phyloP scores from a whole-genome alignment of 2,797 vertebrate species.

The Sebastes variabilis region DNA sequence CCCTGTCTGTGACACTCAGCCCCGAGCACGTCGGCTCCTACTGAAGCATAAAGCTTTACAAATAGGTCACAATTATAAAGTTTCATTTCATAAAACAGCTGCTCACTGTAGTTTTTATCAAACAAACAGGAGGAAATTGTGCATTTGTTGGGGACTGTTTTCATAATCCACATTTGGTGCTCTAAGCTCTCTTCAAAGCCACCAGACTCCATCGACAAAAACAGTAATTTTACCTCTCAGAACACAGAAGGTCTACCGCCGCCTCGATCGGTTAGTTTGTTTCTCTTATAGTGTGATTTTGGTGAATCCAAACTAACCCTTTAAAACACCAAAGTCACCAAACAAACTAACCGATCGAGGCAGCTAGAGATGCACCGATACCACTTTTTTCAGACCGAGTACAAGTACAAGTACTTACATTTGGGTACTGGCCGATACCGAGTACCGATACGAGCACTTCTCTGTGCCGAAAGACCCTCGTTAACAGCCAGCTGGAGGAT shows the following conservation, averaged over 20 bases:
- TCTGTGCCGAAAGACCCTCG: no score
- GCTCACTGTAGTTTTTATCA: background rate
- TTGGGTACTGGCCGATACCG: no score
- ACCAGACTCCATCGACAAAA: background rate
- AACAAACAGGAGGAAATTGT: background rate
- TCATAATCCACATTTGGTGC: background rate
- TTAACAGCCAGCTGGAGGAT: no score
- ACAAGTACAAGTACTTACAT: no score
- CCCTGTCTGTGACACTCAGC: background rate
- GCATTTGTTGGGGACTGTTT: background rate
- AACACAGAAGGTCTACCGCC: background rate
- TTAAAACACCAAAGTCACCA: background rate
- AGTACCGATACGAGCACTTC: no score
- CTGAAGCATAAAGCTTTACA: background rate
- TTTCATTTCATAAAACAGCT: background rate
- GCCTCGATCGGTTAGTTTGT: background rate
- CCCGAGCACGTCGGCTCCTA: background rate
- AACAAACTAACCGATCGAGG: background rate
- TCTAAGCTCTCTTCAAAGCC: background rate
- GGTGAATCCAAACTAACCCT: no score
- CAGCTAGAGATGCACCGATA: background rate
- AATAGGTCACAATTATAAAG: background rate
- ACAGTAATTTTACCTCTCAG: background rate
- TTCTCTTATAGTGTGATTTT: background rate
- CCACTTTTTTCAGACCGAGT: no score